Percentiles rank a stretch among this genome's conserved stretches.
Conservation (phyloP, 2,113 vertebrate genomes). For the Onychostoma macrolepis region DNA sequence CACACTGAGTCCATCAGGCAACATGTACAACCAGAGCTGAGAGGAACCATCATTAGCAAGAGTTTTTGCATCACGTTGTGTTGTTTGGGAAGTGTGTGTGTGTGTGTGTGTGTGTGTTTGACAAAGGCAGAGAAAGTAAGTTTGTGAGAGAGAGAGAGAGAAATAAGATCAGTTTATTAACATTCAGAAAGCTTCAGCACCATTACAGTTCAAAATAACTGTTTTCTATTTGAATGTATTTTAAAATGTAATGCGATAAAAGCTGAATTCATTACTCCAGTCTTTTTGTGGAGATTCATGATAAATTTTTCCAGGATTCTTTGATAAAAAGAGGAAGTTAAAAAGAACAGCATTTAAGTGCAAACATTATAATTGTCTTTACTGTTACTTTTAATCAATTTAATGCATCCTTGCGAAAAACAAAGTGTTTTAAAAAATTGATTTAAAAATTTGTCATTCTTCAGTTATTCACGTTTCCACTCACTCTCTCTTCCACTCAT, state of each 20-base stretch:
- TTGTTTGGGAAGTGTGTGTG: background rate
- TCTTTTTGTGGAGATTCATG: background rate
- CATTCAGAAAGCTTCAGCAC: background rate
- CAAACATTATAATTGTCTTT: background rate
- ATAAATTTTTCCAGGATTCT: background rate
- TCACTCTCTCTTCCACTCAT: no score
- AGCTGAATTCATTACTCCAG: no score
- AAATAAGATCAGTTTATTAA: background rate
- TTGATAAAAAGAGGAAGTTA: background rate
- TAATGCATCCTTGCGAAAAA: background rate
- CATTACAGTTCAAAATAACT: no score
- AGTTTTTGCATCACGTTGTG: background rate
- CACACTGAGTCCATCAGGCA: background rate
- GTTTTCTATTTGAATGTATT: no score
- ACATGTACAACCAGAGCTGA: conserved; percentile 4
- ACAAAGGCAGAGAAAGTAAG: background rate
- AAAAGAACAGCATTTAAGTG: background rate
- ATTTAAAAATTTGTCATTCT: no score
- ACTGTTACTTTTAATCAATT: background rate
- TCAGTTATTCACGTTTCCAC: no score
- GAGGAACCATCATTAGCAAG: conserved; percentile 12
- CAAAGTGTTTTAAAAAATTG: no score
- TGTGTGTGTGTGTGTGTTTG: background rate
- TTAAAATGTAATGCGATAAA: no score
- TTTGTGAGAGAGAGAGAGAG: background rate